Evolutionary conservation across 2,888 invertebrate species (phyloP).

Genomic region (Ochropleura leucogaster): DNA sequence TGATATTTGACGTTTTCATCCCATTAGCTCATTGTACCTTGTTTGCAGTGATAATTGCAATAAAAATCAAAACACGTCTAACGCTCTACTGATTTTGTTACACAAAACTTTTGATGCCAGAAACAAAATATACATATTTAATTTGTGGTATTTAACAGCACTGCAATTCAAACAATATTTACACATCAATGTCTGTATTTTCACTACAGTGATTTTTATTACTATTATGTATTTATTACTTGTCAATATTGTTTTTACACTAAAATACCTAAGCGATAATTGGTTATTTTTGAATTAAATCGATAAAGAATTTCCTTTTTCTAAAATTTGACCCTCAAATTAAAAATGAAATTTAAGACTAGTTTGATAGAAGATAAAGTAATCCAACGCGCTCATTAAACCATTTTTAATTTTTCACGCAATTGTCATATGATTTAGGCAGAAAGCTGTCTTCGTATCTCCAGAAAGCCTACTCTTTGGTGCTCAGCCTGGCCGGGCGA

Average conservation of each 20-base stretch:
- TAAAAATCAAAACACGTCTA: neutral
- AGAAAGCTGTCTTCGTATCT: constrained; percentile 45
- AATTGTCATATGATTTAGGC: constrained; percentile 32
- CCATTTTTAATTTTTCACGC: neutral
- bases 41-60: neutral
- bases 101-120: neutral
- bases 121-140: neutral
- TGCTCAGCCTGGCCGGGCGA: constrained; percentile 85
- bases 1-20: too few species aligned
- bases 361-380: neutral
- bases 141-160: neutral
- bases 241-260: too few species aligned
- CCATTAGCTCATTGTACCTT: neutral
- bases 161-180: neutral
- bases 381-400: neutral
- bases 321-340: neutral
- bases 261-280: neutral
- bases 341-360: neutral
- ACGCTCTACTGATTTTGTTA: too few species aligned
- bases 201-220: too few species aligned
- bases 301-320: neutral
- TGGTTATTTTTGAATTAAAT: neutral
- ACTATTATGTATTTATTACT: neutral
- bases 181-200: neutral
- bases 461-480: constrained; percentile 78